These are phyloP conservation scores for Garra rufa DNA, from an alignment of 2,113 vertebrate genomes.

Conservation along the genomic window DNA sequence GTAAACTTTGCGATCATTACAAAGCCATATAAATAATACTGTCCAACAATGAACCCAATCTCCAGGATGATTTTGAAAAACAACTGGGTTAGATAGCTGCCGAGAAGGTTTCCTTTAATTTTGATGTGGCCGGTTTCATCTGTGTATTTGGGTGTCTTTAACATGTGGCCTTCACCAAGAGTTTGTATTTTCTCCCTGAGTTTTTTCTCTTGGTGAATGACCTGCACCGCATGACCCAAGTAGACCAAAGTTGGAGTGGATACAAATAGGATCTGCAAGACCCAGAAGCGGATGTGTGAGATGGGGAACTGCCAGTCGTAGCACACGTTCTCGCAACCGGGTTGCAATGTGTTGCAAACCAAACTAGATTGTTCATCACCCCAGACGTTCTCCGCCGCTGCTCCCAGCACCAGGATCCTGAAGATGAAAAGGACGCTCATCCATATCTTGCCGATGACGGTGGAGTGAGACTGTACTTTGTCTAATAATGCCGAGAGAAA, in stretches of 20 bases:
- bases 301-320: slow-evolving; percentile 83
- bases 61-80: slow-evolving; percentile 80
- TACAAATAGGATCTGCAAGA: slow-evolving; percentile 96
- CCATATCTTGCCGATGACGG: slow-evolving; percentile 83
- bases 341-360: slow-evolving; percentile 81
- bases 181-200: slow-evolving; percentile 74
- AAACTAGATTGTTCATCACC: slow-evolving; percentile 82
- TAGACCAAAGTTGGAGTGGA: slow-evolving; percentile 93
- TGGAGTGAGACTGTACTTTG: slow-evolving; percentile 81
- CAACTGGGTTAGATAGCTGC: slow-evolving; percentile 78
- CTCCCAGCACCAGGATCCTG: slow-evolving; percentile 81
- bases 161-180: background rate
- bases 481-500: slow-evolving; percentile 78
- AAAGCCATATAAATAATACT: slow-evolving; percentile 84
- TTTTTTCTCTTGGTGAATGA: slow-evolving; percentile 88
- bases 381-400: slow-evolving; percentile 81
- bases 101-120: slow-evolving; percentile 78
- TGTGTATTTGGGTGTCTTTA: slow-evolving; percentile 76
- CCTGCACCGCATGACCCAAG: slow-evolving; percentile 88
- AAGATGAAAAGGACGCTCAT: slow-evolving; percentile 84
- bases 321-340: slow-evolving; percentile 84
- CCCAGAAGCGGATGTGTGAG: slow-evolving; percentile 88
- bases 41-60: slow-evolving; percentile 77
- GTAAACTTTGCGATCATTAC: slow-evolving; percentile 80
- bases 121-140: slow-evolving; percentile 76